Percentiles rank a stretch among this genome's conserved stretches.
These are phyloP conservation scores for Gymnocephalus cernua DNA, from an alignment of 2,113 vertebrate species.

Conservation along the genomic window DNA sequence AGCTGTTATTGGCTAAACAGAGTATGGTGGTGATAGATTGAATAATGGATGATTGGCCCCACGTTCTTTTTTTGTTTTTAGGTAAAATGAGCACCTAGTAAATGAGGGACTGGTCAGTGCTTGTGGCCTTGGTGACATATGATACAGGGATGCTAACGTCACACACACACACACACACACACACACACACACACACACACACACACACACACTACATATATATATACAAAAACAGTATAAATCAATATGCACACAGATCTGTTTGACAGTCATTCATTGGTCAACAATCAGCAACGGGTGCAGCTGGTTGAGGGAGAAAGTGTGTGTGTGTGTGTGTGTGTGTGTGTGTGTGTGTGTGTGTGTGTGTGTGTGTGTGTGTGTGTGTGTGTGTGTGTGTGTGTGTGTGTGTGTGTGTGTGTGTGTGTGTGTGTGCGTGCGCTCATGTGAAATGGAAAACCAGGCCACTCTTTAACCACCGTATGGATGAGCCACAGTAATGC, in stretches of 20 bases:
- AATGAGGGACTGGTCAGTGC: slow-evolving; percentile 66
- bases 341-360: slow-evolving; percentile 25
- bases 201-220: background rate
- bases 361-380: slow-evolving; percentile 42
- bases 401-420: slow-evolving; percentile 49
- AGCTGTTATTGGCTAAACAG: slow-evolving; percentile 74
- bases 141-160: slow-evolving; percentile 42
- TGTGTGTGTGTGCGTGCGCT: slow-evolving; percentile 42
- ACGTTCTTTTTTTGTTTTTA: slow-evolving; percentile 53
- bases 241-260: slow-evolving; percentile 32
- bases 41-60: slow-evolving; percentile 75
- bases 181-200: slow-evolving; percentile 23
- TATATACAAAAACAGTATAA: background rate
- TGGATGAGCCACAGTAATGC: slow-evolving; percentile 52
- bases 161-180: slow-evolving; percentile 22
- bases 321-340: slow-evolving; percentile 1
- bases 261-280: slow-evolving; percentile 43
- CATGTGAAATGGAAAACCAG: slow-evolving; percentile 69
- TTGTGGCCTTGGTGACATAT: slow-evolving; percentile 52
- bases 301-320: slow-evolving; percentile 51
- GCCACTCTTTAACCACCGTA: slow-evolving; percentile 56
- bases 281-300: slow-evolving; percentile 77
- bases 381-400: slow-evolving; percentile 39
- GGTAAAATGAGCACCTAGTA: slow-evolving; percentile 60
- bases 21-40: slow-evolving; percentile 62